These are phyloP conservation scores for Lobophora halterata DNA, from an alignment of 2,888 invertebrate species.

Conservation along the genomic window DNA sequence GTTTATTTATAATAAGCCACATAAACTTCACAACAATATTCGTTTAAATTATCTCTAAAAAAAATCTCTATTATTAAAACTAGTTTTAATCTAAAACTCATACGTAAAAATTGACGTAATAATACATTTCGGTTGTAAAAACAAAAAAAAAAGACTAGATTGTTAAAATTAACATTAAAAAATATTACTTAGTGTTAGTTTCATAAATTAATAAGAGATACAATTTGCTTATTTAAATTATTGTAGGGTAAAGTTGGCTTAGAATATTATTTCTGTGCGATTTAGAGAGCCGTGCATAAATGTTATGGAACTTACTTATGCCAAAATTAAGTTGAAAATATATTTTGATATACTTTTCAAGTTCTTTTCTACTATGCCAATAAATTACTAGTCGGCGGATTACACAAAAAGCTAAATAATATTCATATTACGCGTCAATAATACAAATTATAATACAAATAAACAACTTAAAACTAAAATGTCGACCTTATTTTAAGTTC, in stretches of 20 bases:
- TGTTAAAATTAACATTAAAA: conserved; percentile 58
- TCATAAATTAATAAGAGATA: conserved; percentile 41
- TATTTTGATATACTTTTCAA: not conserved
- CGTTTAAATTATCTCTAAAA: conserved; percentile 25
- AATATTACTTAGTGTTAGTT: conserved; percentile 42
- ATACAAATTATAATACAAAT: conserved; percentile 9
- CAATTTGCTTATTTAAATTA: conserved; percentile 24
- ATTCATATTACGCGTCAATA: conserved; percentile 5
- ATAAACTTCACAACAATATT: conserved; percentile 16
- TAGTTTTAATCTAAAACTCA: conserved; percentile 28
- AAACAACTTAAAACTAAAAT: conserved; percentile 16
- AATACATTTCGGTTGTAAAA: conserved; percentile 63
- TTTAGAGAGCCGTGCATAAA: conserved; percentile 9
- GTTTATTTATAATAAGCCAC: conserved; percentile 14
- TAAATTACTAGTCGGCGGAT: conserved; percentile 19
- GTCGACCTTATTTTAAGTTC: conserved; percentile 10
- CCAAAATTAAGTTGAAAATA: conserved; percentile 3
- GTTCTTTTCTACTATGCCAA: conserved; percentile 8
- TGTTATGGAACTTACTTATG: not conserved
- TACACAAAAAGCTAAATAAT: conserved; percentile 19
- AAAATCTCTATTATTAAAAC: conserved; percentile 34
- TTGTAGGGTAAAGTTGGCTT: conserved; percentile 28
- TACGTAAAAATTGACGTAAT: conserved; percentile 47
- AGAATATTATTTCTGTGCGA: conserved; percentile 3
- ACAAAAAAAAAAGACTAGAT: conserved; percentile 73